Percentiles rank a stretch among this genome's conserved stretches.
phyloP scores from a whole-genome alignment of 2,113 vertebrate genomes.

The Muntiacus reevesi region DNA sequence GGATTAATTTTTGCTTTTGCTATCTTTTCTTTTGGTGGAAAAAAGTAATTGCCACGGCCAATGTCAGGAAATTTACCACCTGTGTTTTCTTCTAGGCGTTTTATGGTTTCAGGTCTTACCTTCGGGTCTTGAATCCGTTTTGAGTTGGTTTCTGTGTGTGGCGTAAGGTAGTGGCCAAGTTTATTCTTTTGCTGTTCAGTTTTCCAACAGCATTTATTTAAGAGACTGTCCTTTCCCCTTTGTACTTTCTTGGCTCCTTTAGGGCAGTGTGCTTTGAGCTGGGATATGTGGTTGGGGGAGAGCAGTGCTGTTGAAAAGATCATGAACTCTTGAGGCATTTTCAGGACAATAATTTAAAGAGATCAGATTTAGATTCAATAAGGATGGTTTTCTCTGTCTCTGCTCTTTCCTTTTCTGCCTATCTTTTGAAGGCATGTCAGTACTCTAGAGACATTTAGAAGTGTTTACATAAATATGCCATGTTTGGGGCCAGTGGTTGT shows the following conservation, averaged over 20 bases:
- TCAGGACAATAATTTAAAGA: not conserved
- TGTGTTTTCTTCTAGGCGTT: not conserved
- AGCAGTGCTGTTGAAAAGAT: not conserved
- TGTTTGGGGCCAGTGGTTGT: not conserved
- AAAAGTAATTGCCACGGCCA: not conserved
- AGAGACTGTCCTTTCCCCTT: not conserved
- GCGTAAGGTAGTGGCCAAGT: not conserved
- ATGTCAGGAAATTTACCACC: not conserved
- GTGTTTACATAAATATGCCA: not conserved
- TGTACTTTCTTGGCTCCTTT: not conserved
- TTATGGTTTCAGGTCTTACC: not conserved
- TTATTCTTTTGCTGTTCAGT: not conserved
- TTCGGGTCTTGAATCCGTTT: not conserved
- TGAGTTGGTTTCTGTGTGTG: not conserved
- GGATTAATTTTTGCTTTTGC: not conserved
- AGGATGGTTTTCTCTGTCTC: not conserved
- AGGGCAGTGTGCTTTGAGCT: not conserved
- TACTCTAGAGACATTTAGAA: not conserved
- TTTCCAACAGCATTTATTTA: not conserved
- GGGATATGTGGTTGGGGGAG: not conserved
- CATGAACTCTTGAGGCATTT: not conserved
- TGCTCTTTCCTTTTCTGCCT: not conserved
- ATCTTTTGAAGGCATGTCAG: not conserved
- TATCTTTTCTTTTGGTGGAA: not conserved
- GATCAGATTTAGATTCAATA: not conserved